These are phyloP conservation scores for Synanthedon myopaeformis DNA, from an alignment of 2,888 invertebrate genomes.

Conservation along the genomic window DNA sequence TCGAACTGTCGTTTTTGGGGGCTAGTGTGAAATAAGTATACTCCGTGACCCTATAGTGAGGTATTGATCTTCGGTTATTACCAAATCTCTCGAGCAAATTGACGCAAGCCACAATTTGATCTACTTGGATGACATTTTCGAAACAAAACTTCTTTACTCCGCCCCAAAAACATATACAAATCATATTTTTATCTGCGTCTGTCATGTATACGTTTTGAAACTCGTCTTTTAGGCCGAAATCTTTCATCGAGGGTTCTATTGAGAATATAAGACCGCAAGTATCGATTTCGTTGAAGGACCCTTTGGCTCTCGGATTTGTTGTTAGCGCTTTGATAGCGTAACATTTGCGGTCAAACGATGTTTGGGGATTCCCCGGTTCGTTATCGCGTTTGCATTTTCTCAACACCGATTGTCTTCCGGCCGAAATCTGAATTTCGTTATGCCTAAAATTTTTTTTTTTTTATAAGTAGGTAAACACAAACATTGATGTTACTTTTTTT, in stretches of 20 bases:
- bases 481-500: too few relatives aligned
- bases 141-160: slow-evolving; percentile 59
- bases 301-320: slow-evolving; percentile 23
- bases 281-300: slow-evolving; percentile 78
- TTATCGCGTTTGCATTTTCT: slow-evolving; percentile 28
- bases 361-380: slow-evolving; percentile 15
- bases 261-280: slow-evolving; percentile 76
- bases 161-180: slow-evolving; percentile 70
- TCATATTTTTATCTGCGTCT: slow-evolving; percentile 63
- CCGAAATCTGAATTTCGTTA: slow-evolving; percentile 68
- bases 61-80: slow-evolving; percentile 61
- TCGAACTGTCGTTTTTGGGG: slow-evolving; percentile 65
- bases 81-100: slow-evolving; percentile 74
- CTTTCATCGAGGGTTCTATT: too few relatives aligned
- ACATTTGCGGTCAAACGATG: slow-evolving; percentile 38
- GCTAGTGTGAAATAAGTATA: slow-evolving; percentile 72
- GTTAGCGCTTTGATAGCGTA: slow-evolving; percentile 57
- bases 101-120: slow-evolving; percentile 68
- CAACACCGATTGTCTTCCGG: slow-evolving; percentile 62
- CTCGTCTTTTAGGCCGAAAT: slow-evolving; percentile 26
- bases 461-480: too few relatives aligned
- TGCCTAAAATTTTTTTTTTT: slow-evolving; percentile 33
- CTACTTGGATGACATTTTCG: slow-evolving; percentile 68
- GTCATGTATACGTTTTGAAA: slow-evolving; percentile 73
- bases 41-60: slow-evolving; percentile 73